Evolutionary conservation across 2,888 invertebrate species (phyloP), one percentile per base, ranked within the genome.

Genomic region (Orthosia cruda): DNA sequence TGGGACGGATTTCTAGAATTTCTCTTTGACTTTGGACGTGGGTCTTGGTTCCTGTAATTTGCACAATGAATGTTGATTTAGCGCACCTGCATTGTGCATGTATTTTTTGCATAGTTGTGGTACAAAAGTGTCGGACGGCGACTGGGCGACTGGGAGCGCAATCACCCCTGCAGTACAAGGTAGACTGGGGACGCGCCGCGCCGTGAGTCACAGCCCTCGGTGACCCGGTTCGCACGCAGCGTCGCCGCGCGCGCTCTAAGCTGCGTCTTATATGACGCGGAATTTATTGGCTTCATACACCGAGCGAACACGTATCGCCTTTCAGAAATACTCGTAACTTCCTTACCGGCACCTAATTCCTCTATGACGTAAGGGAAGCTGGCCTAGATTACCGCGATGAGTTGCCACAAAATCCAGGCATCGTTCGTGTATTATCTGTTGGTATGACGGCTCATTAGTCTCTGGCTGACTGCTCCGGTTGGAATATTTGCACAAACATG

Each of bases 221-320:
- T 95, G 95, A 94, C 95, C 94, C 92, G 94, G 91, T 95, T 95
- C 95, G 92, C 95, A 95, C 93, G 93, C 86, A 88, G 79, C 76
- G 74, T 74, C 73, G 76, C 82, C 73, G 82, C 70, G 82, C 61
- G 90, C 78, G 68, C 74, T 23, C 69, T 88, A 71, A 87, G 80
- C 71, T 61, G 58, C 63, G 88, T 89, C 81, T 91, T 92, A 92
- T 88, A 94, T 93, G 93, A 80, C 81, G 89, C 90, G 88, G 91
- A 85, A 83, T 83, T 85, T 81, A 85, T 81, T 72, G 64, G 68
- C 74, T 81, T 61, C 85, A 70, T 61, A 61, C 68, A 52, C 26
- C 12, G n/a, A 67, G 54, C 45, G 26, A 71, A 45, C 66, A 68
- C 63, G 64, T 64, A 83, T 74, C 81, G 70, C 67, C 59, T 72